Evolutionary conservation across 2,113 vertebrate genomes (phyloP).

Genomic region (Lophotis ruficrista): DNA sequence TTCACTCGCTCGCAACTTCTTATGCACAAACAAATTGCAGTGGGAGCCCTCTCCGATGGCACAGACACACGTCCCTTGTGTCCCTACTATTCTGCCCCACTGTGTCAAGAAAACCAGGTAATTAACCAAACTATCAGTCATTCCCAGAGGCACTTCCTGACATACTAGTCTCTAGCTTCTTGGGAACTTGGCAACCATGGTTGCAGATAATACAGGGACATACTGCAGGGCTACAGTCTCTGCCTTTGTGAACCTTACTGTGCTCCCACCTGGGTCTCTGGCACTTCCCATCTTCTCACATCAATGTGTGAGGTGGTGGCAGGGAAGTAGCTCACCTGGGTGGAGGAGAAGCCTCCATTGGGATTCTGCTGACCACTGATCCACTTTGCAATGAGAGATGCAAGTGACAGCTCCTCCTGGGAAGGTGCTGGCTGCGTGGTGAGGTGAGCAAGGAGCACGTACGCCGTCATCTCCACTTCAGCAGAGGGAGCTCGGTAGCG

Average conservation of each 20-base stretch:
- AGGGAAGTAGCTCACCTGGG: conserved; percentile 69
- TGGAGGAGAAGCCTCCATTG: conserved; percentile 75
- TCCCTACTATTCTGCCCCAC: background rate
- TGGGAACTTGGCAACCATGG: background rate
- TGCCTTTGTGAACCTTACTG: background rate
- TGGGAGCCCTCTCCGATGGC: background rate
- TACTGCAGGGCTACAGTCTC: background rate
- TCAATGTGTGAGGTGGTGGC: accelerated
- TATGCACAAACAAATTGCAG: background rate
- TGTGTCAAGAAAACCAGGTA: background rate
- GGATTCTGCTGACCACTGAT: conserved; percentile 74
- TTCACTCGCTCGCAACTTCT: background rate
- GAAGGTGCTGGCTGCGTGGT: background rate
- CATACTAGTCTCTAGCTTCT: accelerated
- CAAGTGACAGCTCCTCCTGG: background rate
- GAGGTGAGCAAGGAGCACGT: conserved; percentile 60
- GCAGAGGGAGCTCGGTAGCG: conserved; percentile 64
- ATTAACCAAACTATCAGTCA: accelerated
- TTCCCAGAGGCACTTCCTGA: background rate
- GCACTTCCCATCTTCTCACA: background rate
- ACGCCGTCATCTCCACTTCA: conserved; percentile 75
- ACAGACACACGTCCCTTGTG: background rate
- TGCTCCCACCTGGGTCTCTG: background rate
- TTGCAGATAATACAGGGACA: background rate
- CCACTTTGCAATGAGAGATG: conserved; percentile 52